These are phyloP conservation scores for Caranx melampygus DNA, from an alignment of 2,113 vertebrate species.

Conservation along the genomic window DNA sequence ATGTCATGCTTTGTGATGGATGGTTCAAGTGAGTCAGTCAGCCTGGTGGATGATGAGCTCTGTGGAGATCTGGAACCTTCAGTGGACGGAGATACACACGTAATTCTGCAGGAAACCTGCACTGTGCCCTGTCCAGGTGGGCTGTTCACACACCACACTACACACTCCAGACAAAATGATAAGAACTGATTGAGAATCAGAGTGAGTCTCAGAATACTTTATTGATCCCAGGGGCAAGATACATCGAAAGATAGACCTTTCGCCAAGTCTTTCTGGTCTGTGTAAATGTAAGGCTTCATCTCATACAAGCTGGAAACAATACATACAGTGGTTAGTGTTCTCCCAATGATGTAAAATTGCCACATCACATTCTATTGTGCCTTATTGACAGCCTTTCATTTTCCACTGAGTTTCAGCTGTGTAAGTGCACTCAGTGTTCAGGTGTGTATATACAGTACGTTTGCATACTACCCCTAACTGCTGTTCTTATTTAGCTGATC, in stretches of 20 bases:
- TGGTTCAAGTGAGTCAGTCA: constrained; percentile 84
- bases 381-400: background rate
- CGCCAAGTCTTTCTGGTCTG: no score
- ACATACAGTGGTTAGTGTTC: no score
- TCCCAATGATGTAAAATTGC: no score
- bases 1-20: constrained; percentile 96
- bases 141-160: background rate
- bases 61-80: constrained; percentile 90
- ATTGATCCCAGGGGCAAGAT: no score
- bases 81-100: constrained; percentile 87
- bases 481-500: background rate
- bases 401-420: background rate
- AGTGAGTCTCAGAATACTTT: no score
- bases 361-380: no score
- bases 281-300: no score
- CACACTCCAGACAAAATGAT: background rate
- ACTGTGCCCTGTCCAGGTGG: constrained; percentile 95
- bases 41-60: constrained; percentile 92
- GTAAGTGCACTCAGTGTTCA: background rate
- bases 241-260: no score
- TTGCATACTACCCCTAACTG: background rate
- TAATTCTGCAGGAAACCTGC: constrained; percentile 90
- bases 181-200: background rate
- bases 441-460: constrained; percentile 6
- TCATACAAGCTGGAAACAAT: no score